These are phyloP conservation scores for Blastomussa wellsi DNA, from an alignment of 92 coral and sea anemone species.

Conservation along the genomic window DNA sequence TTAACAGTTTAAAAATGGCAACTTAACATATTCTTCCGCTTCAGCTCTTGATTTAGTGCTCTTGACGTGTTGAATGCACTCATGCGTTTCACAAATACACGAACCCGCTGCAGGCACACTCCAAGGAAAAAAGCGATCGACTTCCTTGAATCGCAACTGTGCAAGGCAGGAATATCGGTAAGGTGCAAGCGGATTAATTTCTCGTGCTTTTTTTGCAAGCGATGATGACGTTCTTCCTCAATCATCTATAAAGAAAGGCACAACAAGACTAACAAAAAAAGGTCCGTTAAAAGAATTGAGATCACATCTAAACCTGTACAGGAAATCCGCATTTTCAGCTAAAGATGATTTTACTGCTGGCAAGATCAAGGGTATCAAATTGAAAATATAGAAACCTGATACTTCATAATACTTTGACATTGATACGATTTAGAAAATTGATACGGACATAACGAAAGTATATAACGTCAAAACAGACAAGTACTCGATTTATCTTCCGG, in stretches of 20 bases:
- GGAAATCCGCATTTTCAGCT: slow-evolving; percentile 4
- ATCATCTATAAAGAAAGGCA: neutral
- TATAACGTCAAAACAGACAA: neutral
- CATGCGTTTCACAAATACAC: neutral
- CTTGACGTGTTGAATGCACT: neutral
- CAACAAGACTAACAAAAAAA: neutral
- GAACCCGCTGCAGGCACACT: neutral
- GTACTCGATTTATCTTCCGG: slow-evolving; percentile 2
- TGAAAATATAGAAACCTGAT: neutral
- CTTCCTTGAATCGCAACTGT: neutral
- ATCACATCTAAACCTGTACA: neutral
- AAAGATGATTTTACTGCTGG: neutral
- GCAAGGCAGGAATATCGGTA: neutral
- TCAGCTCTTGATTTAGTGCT: slow-evolving; percentile 8
- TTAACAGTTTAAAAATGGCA: slow-evolving; percentile 2
- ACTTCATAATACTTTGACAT: neutral
- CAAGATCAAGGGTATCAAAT: neutral
- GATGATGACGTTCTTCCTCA: neutral
- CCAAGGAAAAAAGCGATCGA: neutral
- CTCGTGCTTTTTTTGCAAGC: neutral
- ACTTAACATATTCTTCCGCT: slow-evolving; percentile 26
- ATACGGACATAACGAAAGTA: neutral
- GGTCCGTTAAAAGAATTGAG: neutral
- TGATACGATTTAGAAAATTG: slow-evolving; percentile 2
- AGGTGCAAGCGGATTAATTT: neutral